phyloP scores from a whole-genome alignment of 30 jellyfish, hydroid and myxozoan genomes.

The Sanderia malayensis region DNA sequence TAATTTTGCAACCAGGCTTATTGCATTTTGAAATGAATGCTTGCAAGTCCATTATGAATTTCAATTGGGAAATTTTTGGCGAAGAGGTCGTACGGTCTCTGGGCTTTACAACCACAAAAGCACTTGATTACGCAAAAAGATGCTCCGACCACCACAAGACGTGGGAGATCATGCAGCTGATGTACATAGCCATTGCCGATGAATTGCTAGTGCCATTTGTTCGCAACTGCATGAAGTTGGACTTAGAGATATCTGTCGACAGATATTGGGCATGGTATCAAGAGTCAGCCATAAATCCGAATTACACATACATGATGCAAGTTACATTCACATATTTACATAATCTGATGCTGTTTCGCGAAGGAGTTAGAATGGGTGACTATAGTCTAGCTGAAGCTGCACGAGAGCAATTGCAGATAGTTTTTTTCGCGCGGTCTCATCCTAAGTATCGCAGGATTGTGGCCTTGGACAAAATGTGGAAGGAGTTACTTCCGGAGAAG shows the following conservation, averaged over 20 bases:
- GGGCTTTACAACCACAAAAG: not conserved
- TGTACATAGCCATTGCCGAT: not conserved
- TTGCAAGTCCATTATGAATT: not conserved
- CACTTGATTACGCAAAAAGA: not conserved
- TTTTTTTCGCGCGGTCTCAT: not conserved
- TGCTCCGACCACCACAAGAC: conserved; percentile 6
- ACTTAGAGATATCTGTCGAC: not conserved
- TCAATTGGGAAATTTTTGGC: not conserved
- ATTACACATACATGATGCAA: conserved; percentile 1
- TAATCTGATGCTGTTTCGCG: not conserved
- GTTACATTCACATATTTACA: not conserved
- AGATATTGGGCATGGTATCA: not conserved
- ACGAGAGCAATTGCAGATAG: not conserved
- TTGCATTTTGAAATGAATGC: conserved; percentile 1
- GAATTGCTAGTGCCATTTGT: not conserved
- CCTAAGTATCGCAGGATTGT: not conserved
- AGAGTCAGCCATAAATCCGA: not conserved
- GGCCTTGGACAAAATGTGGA: not conserved
- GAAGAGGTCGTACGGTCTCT: not conserved
- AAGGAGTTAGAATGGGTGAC: not conserved
- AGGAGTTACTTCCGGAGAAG: not conserved
- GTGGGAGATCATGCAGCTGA: not conserved
- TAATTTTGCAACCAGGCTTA: not conserved
- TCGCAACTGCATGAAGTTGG: not conserved
- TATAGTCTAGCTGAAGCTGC: not conserved